These are phyloP conservation scores for Ormyrus rosae DNA, from an alignment of 2,888 invertebrate genomes.

Conservation along the genomic window DNA sequence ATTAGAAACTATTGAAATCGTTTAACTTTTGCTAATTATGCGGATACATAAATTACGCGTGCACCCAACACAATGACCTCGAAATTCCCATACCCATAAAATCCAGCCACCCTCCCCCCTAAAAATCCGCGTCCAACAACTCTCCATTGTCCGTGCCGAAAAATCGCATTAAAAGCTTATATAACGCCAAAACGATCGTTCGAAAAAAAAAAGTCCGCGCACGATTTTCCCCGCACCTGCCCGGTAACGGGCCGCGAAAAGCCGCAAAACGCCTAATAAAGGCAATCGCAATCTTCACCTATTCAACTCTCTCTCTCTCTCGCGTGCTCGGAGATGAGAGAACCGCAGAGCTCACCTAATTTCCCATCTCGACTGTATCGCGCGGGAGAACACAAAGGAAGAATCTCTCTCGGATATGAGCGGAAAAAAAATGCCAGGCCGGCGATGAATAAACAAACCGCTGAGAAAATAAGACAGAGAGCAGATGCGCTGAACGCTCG, in stretches of 20 bases:
- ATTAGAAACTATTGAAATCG: too few relatives aligned
- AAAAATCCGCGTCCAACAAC: neutral
- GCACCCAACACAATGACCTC: too few relatives aligned
- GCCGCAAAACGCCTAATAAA: constrained; percentile 22
- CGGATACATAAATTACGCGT: too few relatives aligned
- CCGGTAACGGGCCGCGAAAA: constrained; percentile 9
- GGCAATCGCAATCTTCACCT: constrained; percentile 5
- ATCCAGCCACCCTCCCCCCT: neutral
- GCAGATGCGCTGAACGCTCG: too few relatives aligned
- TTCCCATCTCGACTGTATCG: neutral
- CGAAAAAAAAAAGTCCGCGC: neutral
- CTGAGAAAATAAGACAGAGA: constrained; percentile 18
- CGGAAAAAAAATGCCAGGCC: constrained; percentile 13
- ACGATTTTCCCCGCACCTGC: neutral
- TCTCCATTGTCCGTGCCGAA: neutral
- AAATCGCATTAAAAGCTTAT: constrained; percentile 3
- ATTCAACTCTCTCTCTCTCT: neutral
- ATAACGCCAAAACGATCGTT: neutral
- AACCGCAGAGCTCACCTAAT: constrained; percentile 44
- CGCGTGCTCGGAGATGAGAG: neutral
- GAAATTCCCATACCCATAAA: too few relatives aligned
- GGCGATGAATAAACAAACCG: neutral
- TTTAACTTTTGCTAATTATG: too few relatives aligned
- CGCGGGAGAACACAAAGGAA: constrained; percentile 16
- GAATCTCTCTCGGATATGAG: neutral